phyloP scores from a whole-genome alignment of 1,140 invertebrate species.

The Lasioglossum baleicum region DNA sequence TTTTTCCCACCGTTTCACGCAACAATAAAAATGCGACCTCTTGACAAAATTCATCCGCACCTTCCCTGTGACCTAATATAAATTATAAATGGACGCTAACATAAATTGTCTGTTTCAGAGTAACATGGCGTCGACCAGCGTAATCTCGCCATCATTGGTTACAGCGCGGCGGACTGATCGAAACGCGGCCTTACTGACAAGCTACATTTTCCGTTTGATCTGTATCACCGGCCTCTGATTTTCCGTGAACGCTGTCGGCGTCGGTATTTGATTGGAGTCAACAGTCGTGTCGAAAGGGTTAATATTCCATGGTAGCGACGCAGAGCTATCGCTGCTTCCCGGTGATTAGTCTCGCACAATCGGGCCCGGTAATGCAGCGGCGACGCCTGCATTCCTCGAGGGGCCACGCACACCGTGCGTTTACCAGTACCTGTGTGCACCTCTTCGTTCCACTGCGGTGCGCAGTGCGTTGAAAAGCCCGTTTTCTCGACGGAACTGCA shows the following conservation, averaged over 20 bases:
- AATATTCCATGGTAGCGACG: slow-evolving; percentile 6
- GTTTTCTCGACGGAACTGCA: too few species aligned
- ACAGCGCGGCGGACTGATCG: too few species aligned
- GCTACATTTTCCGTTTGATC: neutral
- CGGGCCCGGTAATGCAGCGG: neutral
- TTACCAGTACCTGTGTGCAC: too few species aligned
- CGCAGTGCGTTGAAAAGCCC: neutral
- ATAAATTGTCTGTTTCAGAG: too few species aligned
- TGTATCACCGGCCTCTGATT: neutral
- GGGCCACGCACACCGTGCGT: neutral
- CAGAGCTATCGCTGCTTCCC: slow-evolving; percentile 8
- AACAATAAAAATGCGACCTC: too few species aligned
- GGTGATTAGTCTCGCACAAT: slow-evolving; percentile 36
- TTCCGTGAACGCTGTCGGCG: neutral
- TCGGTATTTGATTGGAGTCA: neutral
- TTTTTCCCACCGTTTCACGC: too few species aligned
- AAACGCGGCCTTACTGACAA: too few species aligned
- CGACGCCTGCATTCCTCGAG: slow-evolving; percentile 24
- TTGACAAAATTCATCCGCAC: too few species aligned
- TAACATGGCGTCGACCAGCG: too few species aligned
- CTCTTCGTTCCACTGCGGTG: neutral
- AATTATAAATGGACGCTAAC: too few species aligned
- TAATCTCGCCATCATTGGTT: too few species aligned
- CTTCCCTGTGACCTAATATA: too few species aligned
- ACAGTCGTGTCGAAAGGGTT: slow-evolving; percentile 4